Percentiles rank a stretch among this genome's conserved stretches.
These are phyloP conservation scores for Clarias gariepinus DNA, from an alignment of 2,113 vertebrate genomes.

Conservation along the genomic window DNA sequence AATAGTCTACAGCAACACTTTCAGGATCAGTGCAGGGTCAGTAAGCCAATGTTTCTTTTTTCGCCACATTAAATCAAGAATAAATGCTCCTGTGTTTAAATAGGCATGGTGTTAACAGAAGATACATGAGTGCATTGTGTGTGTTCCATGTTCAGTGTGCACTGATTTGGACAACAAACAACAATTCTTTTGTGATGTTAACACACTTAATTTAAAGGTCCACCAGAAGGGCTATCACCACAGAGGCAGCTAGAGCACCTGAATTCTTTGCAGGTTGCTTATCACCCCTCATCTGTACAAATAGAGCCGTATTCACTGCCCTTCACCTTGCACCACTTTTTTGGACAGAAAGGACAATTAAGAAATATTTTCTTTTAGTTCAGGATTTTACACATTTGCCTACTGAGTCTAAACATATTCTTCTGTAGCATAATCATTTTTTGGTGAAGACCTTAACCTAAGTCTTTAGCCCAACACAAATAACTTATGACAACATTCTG, in stretches of 20 bases:
- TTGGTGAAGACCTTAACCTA: neutral
- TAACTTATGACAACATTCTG: neutral
- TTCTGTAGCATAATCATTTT: neutral
- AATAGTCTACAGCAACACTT: slow-evolving; percentile 23
- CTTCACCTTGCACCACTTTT: neutral
- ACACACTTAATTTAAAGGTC: slow-evolving; percentile 48
- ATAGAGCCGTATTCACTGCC: neutral
- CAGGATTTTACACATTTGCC: neutral
- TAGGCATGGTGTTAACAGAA: slow-evolving; percentile 39
- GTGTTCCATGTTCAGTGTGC: slow-evolving; percentile 37
- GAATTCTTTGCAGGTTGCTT: neutral
- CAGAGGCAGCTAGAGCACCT: slow-evolving; percentile 33
- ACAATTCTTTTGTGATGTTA: slow-evolving; percentile 41
- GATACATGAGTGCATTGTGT: slow-evolving; percentile 50
- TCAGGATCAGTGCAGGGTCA: neutral
- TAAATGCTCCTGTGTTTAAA: slow-evolving; percentile 44
- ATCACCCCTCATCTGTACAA: neutral
- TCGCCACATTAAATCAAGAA: slow-evolving; percentile 39
- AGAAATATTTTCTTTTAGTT: neutral
- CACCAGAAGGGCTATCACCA: slow-evolving; percentile 40
- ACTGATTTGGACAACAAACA: slow-evolving; percentile 46
- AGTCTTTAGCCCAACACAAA: neutral
- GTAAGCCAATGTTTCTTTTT: slow-evolving; percentile 17
- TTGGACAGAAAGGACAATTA: neutral
- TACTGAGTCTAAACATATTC: neutral